These are phyloP conservation scores for Eurytoma adleriae DNA, from an alignment of 2,888 invertebrate species.

Conservation along the genomic window DNA sequence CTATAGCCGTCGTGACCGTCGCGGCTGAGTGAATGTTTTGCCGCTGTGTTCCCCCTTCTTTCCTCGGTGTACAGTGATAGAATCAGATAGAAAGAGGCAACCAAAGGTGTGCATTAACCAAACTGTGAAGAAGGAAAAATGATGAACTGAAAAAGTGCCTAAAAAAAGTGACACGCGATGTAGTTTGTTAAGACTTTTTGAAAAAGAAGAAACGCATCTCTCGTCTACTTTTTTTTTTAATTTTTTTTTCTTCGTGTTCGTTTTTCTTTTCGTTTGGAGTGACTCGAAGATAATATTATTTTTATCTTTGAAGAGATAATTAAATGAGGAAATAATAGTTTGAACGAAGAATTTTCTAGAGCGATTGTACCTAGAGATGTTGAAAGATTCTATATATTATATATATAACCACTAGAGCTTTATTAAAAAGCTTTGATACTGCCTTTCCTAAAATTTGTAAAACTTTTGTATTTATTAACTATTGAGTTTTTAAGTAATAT, in stretches of 20 bases:
- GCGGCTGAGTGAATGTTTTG: background rate
- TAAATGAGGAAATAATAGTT: conserved; percentile 41
- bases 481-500: conserved; percentile 39
- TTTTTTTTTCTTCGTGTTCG: conserved; percentile 17
- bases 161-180: conserved; percentile 59
- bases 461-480: conserved; percentile 50
- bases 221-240: conserved; percentile 32
- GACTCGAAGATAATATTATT: conserved; percentile 18
- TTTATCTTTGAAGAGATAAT: conserved; percentile 24
- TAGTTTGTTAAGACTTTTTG: conserved; percentile 45
- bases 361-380: conserved; percentile 32
- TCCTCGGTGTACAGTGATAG: background rate
- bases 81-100: conserved; percentile 33
- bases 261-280: conserved; percentile 17
- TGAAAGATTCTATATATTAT: conserved; percentile 28
- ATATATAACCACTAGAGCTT: conserved; percentile 38
- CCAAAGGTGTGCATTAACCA: conserved; percentile 51
- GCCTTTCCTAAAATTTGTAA: conserved; percentile 56
- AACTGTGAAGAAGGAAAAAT: conserved; percentile 37
- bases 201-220: conserved; percentile 38
- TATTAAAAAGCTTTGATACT: conserved; percentile 54
- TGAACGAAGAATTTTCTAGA: conserved; percentile 56
- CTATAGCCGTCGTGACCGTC: conserved; percentile 9
- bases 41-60: conserved; percentile 1
- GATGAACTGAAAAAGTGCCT: conserved; percentile 67